A percentile compares a stretch with the other conserved stretches of the same genome.
phyloP scores from a whole-genome alignment of 2,888 invertebrate species.

The Dynastes hyllus region DNA sequence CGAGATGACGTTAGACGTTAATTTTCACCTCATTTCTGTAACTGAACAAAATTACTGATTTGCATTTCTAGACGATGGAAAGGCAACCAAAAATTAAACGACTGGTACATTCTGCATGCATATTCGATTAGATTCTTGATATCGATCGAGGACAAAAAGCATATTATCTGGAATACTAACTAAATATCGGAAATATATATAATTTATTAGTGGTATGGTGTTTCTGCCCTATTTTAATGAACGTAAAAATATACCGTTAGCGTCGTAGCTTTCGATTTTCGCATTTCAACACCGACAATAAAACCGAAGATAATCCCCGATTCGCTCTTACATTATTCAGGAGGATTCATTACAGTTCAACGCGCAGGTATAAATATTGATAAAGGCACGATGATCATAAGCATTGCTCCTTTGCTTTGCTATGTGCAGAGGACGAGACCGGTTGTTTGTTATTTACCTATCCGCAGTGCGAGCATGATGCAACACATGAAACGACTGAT shows the following conservation, averaged over 20 bases:
- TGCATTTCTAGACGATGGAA: too few relatives aligned
- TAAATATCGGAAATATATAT: too few relatives aligned
- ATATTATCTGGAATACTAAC: too few relatives aligned
- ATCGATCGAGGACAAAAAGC: too few relatives aligned
- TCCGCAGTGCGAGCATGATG: conserved; percentile 42
- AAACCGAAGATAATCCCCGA: conserved; percentile 35
- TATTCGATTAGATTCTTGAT: too few relatives aligned
- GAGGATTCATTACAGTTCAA: conserved; percentile 36
- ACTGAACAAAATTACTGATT: too few relatives aligned
- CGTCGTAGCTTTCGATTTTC: conserved; percentile 26
- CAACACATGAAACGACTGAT: conserved; percentile 54
- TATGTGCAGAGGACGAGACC: conserved; percentile 21
- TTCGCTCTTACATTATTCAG: conserved; percentile 34
- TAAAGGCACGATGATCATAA: conserved; percentile 34
- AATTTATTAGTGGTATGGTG: too few relatives aligned
- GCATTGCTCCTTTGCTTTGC: conserved; percentile 19
- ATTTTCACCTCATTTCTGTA: too few relatives aligned
- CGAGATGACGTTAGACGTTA: too few relatives aligned
- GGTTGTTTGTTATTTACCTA: conserved; percentile 46
- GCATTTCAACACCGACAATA: conserved; percentile 19
- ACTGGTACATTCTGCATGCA: too few relatives aligned
- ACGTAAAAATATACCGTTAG: conserved; percentile 11
- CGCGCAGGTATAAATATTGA: conserved; percentile 44
- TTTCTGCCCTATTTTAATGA: conserved; percentile 6
- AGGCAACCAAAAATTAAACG: too few relatives aligned